phyloP scores from a whole-genome alignment of 1,140 invertebrate species.

The Trichoplusia ni region DNA sequence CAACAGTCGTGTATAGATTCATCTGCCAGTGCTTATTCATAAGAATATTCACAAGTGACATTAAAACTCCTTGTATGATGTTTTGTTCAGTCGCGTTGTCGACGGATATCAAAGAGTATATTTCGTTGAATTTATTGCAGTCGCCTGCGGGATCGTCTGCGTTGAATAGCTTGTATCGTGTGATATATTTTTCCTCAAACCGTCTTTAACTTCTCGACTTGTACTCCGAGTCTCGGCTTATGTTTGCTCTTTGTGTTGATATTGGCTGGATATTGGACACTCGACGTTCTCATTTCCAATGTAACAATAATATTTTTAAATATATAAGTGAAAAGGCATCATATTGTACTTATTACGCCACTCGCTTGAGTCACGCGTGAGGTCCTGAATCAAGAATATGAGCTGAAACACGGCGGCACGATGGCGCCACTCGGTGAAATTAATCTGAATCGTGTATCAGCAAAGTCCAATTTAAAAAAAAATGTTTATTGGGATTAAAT shows the following conservation, averaged over 20 bases:
- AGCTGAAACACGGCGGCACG: slow-evolving; percentile 52
- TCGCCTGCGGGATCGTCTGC: slow-evolving; percentile 40
- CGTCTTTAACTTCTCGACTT: slow-evolving; percentile 17
- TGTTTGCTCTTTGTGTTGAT: slow-evolving; percentile 33
- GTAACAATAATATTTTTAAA: slow-evolving; percentile 23
- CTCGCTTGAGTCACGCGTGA: slow-evolving; percentile 47
- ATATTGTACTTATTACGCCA: slow-evolving; percentile 36
- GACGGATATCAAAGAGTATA: slow-evolving; percentile 61
- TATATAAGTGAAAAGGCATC: slow-evolving; percentile 19
- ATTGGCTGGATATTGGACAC: slow-evolving; percentile 30
- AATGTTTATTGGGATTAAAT: slow-evolving; percentile 38
- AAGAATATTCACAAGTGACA: slow-evolving; percentile 69
- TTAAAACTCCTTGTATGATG: slow-evolving; percentile 72
- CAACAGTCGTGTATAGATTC: slow-evolving; percentile 77
- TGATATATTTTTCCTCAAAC: slow-evolving; percentile 36
- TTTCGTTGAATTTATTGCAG: slow-evolving; percentile 61
- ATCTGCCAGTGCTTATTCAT: slow-evolving; percentile 70
- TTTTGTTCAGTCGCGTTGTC: slow-evolving; percentile 65
- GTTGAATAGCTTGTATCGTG: slow-evolving; percentile 42
- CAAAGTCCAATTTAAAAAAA: slow-evolving; percentile 45
- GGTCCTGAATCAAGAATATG: slow-evolving; percentile 65
- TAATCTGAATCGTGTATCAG: slow-evolving; percentile 52
- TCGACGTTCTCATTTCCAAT: slow-evolving; percentile 1
- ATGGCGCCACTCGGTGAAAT: slow-evolving; percentile 58
- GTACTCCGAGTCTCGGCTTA: slow-evolving; percentile 8